phyloP scores from a whole-genome alignment of 2,888 invertebrate species.

The Charanyca ferruginea region DNA sequence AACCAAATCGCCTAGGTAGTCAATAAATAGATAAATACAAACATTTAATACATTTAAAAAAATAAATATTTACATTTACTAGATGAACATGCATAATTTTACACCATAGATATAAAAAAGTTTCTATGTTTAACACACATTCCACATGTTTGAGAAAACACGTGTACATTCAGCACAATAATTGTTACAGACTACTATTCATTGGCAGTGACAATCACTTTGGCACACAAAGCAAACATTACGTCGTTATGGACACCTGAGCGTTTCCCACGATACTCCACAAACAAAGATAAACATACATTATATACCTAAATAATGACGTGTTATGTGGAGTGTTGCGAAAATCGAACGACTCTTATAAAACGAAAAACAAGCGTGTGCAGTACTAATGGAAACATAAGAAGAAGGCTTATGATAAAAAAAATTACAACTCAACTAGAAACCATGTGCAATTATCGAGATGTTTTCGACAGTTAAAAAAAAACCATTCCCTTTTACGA shows the following conservation, averaged over 20 bases:
- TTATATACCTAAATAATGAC: background rate
- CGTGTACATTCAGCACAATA: slow-evolving; percentile 16
- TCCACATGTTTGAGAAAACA: slow-evolving; percentile 9
- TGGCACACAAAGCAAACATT: slow-evolving; percentile 53
- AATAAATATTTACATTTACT: slow-evolving; percentile 31
- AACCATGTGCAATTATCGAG: background rate
- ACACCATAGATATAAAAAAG: too few species aligned
- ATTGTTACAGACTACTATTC: slow-evolving; percentile 25
- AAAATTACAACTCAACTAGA: too few species aligned
- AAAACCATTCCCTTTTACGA: too few species aligned
- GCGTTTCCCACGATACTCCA: slow-evolving; percentile 42
- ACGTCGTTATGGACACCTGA: slow-evolving; percentile 48
- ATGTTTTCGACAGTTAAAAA: background rate
- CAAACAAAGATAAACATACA: slow-evolving; percentile 11
- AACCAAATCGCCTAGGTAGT: background rate
- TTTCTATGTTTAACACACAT: too few species aligned
- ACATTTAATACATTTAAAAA: too few species aligned
- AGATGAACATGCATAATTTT: slow-evolving; percentile 21
- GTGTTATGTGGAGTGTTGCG: background rate
- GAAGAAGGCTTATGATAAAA: background rate
- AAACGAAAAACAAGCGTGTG: slow-evolving; percentile 2
- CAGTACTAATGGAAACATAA: background rate
- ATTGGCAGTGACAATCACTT: slow-evolving; percentile 39
- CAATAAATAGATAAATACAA: slow-evolving; percentile 1
- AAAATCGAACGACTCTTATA: too few species aligned